Percentiles rank a stretch among this genome's conserved stretches.
Conservation (phyloP, 2,797 vertebrate species). For the Gila robusta region DNA sequence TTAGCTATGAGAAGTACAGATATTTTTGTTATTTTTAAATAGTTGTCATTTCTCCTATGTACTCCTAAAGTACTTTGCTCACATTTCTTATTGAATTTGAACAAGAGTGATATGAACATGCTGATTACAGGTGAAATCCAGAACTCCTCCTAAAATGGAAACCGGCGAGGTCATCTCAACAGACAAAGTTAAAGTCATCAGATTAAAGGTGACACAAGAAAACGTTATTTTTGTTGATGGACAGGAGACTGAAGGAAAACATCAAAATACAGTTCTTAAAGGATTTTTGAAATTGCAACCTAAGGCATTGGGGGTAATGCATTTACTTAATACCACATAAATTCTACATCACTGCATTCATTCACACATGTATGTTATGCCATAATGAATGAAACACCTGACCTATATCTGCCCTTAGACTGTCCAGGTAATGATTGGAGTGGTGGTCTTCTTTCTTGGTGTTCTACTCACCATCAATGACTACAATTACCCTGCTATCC, state of each 20-base stretch:
- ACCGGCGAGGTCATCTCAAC: background rate
- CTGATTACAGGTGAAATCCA: background rate
- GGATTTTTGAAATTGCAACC: slow-evolving; percentile 6
- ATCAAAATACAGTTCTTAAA: background rate
- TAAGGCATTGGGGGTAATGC: slow-evolving; percentile 10
- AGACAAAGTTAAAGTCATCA: background rate
- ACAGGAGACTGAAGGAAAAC: background rate
- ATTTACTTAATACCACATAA: no score
- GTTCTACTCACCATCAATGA: background rate
- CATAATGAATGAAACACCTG: background rate
- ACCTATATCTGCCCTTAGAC: slow-evolving; percentile 14
- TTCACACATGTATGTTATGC: no score
- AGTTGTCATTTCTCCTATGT: background rate
- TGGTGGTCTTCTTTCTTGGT: slow-evolving; percentile 11
- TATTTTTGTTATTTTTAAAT: background rate
- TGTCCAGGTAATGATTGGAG: slow-evolving; percentile 34
- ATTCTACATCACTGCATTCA: no score
- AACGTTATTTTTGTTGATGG: background rate
- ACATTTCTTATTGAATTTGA: background rate
- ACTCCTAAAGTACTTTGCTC: background rate
- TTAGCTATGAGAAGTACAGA: background rate
- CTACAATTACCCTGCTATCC: background rate
- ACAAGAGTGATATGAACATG: background rate
- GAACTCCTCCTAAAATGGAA: background rate
- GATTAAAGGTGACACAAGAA: background rate